Evolutionary conservation across 2,888 invertebrate genomes (phyloP).

Genomic region (Marasmarcha lunaedactyla): DNA sequence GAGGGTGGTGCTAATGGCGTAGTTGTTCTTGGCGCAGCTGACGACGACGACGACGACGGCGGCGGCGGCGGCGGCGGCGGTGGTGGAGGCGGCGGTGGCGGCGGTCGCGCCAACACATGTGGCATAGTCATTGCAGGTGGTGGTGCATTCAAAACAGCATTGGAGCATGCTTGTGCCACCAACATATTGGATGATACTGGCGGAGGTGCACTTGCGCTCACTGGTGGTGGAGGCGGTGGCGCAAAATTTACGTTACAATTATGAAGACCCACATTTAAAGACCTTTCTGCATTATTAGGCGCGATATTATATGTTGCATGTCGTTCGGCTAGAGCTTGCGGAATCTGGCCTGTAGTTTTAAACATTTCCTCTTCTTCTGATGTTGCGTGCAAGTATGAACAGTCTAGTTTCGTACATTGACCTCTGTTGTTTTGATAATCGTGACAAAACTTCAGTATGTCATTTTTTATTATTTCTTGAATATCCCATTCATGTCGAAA

Average conservation of each 20-base stretch:
- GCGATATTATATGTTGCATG: neutral
- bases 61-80: neutral
- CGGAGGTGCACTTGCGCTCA: neutral
- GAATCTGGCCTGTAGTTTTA: neutral
- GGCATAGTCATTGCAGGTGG: neutral
- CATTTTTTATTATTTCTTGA: neutral
- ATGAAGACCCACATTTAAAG: too few relatives aligned
- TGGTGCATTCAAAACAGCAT: neutral
- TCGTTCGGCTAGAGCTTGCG: neutral
- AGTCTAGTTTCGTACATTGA: neutral
- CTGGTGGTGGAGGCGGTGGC: neutral
- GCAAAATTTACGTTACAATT: too few relatives aligned
- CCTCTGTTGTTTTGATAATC: neutral
- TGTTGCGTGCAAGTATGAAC: neutral
- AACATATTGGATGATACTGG: neutral
- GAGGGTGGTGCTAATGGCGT: too few relatives aligned
- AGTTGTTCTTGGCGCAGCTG: neutral
- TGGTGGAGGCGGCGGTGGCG: neutral
- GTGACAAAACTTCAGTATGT: neutral
- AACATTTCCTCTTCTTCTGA: neutral
- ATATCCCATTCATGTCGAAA: neutral
- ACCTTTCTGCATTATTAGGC: too few relatives aligned
- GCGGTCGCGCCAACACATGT: neutral
- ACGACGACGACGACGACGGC: neutral
- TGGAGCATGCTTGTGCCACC: neutral